Base-by-base conservation (phyloP, 2,113 vertebrate species). In the Sphaerodactylus townsendi region DNA sequence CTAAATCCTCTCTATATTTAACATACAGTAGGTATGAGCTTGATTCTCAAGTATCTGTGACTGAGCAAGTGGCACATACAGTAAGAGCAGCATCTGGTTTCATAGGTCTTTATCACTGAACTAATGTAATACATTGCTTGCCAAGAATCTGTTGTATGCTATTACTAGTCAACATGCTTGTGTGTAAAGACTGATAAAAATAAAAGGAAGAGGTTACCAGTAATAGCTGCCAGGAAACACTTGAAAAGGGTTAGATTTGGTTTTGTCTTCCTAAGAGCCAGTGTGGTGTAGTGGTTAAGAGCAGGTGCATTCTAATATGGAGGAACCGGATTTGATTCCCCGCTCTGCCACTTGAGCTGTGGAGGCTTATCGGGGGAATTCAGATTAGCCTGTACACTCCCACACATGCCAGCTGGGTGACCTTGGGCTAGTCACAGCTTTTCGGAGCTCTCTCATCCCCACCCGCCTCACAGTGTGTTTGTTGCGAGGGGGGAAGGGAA, bases 1-100 rank as follows among this genome's bases (percentile, higher is more conserved):
- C 92, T 90, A 94, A 92, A 89, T 95, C 91, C 92, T 93, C 95
- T 96, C 96, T 96, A 94, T 95, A 95, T 89, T 88, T 87, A 83
- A 62, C 10, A 14, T 96, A 96, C 41, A 84, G 85, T 91, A 64
- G 76, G 73, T 89, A 86, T 59, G 35, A 79, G n/a, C 73, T 86
- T 1, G 21, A 50, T 82, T 66, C 46, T 79, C 62, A 59, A 77
- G 77, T 68, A 68, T 66, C 74, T 76, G 1, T 85, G 48, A 72
- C 44, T 21, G 78, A 70, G 25, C 56, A 87, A 84, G 70, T 48
- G 77, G 66, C 48, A 46, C 48, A 64, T 56, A n/a, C 65, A 81
- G 69, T 53, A 53, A 7, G 5, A 46, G 59, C 37, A 84, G 71
- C 65, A 41, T 81, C 37, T 85, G 82, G 44, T 84, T 90, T 88